Evolutionary conservation across 2,797 vertebrate genomes (phyloP).

Genomic region (Tokudaia muenninki): DNA sequence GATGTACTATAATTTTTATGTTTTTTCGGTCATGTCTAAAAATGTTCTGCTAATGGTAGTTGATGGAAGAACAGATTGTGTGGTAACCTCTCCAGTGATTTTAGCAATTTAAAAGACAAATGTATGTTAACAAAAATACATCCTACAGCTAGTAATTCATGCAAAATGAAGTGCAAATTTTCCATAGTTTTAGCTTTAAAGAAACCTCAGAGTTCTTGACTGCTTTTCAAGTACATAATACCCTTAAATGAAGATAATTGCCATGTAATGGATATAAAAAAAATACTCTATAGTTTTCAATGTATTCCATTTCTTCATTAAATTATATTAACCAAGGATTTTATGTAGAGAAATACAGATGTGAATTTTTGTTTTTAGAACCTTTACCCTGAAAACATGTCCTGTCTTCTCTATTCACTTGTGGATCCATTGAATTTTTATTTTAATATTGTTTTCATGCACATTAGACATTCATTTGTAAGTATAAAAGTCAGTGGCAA

Average conservation of each 20-base stretch:
- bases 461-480: background rate
- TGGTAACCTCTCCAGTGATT: constrained; percentile 73
- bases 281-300: background rate
- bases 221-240: constrained; percentile 28
- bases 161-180: constrained; percentile 41
- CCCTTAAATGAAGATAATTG: background rate
- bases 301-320: constrained; percentile 1
- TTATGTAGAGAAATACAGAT: background rate
- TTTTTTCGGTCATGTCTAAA: constrained; percentile 83
- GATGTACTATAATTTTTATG: constrained; percentile 82
- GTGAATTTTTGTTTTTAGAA: background rate
- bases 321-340: background rate
- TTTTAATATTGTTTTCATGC: background rate
- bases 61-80: constrained; percentile 78
- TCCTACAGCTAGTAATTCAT: constrained; percentile 52
- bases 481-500: background rate
- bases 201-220: background rate
- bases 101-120: constrained; percentile 81
- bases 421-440: background rate
- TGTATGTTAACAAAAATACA: constrained; percentile 74
- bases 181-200: constrained; percentile 62
- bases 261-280: background rate
- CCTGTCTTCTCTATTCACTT: background rate
- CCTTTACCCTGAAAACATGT: background rate
- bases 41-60: constrained; percentile 67